Conservation (phyloP, 1,140 invertebrate species). For the Steinernema khuongi region DNA sequence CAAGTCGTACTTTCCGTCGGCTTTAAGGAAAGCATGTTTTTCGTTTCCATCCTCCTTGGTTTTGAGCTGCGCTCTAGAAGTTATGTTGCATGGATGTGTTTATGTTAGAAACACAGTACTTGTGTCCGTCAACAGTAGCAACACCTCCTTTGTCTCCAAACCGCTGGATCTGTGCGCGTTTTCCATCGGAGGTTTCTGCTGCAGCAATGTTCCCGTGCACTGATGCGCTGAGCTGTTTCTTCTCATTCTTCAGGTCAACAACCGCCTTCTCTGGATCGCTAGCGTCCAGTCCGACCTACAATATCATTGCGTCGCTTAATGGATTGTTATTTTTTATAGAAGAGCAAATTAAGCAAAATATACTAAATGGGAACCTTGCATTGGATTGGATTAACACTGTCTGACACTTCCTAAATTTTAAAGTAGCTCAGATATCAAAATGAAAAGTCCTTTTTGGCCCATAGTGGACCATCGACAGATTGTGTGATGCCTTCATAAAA, state of each 20-base stretch:
- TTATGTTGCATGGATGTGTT: too few species aligned
- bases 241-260: constrained; percentile 48
- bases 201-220: constrained; percentile 55
- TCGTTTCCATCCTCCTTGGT: constrained; percentile 43
- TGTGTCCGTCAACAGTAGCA: constrained; percentile 54
- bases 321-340: constrained; percentile 18
- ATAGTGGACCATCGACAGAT: too few species aligned
- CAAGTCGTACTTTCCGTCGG: constrained; percentile 58
- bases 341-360: neutral
- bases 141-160: constrained; percentile 57
- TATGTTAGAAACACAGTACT: constrained; percentile 36
- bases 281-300: constrained; percentile 53
- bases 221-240: constrained; percentile 49
- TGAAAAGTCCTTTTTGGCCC: too few species aligned
- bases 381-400: neutral
- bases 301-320: constrained; percentile 15
- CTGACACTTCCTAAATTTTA: neutral
- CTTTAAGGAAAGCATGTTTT: constrained; percentile 52
- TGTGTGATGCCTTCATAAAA: neutral
- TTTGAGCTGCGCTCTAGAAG: constrained; percentile 49
- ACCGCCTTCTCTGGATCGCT: constrained; percentile 54
- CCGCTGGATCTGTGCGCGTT: constrained; percentile 55
- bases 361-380: constrained; percentile 16
- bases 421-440: neutral
- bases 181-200: constrained; percentile 49